Conservation (phyloP, 2,888 invertebrate species). For the Artemia sinica region DNA sequence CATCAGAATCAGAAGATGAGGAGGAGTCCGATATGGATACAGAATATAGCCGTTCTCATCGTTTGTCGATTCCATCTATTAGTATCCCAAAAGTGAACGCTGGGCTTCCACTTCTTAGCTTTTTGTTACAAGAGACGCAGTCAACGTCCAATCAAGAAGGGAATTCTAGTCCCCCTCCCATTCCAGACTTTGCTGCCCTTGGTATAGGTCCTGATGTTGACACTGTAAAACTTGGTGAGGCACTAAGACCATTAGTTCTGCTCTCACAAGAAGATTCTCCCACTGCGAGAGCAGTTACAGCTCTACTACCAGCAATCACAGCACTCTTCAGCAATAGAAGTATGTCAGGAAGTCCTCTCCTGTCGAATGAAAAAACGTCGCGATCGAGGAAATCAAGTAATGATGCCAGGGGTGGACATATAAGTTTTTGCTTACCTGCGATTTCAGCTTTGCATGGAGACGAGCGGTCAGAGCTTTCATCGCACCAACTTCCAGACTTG, state of each 20-base stretch:
- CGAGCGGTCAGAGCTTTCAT: no score
- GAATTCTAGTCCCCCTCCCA: background rate
- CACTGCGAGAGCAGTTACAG: conserved; percentile 2
- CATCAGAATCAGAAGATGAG: no score
- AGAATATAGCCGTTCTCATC: no score
- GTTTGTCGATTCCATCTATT: no score
- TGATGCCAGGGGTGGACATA: background rate
- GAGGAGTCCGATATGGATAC: no score
- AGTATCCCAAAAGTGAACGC: background rate
- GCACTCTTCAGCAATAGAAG: conserved; percentile 1
- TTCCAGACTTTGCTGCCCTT: conserved; percentile 9
- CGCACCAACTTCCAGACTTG: no score
- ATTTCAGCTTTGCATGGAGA: background rate
- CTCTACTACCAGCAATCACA: background rate
- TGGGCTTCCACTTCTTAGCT: background rate
- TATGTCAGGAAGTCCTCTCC: background rate
- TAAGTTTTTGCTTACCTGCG: background rate
- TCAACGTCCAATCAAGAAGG: background rate
- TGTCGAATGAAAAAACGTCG: background rate
- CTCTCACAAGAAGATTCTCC: background rate
- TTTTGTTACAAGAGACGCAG: background rate
- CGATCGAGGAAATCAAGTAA: background rate
- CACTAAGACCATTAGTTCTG: background rate
- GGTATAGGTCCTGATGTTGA: background rate
- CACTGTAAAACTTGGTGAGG: background rate